phyloP scores from a whole-genome alignment of 2,113 vertebrate species.

The Percina caprodes region DNA sequence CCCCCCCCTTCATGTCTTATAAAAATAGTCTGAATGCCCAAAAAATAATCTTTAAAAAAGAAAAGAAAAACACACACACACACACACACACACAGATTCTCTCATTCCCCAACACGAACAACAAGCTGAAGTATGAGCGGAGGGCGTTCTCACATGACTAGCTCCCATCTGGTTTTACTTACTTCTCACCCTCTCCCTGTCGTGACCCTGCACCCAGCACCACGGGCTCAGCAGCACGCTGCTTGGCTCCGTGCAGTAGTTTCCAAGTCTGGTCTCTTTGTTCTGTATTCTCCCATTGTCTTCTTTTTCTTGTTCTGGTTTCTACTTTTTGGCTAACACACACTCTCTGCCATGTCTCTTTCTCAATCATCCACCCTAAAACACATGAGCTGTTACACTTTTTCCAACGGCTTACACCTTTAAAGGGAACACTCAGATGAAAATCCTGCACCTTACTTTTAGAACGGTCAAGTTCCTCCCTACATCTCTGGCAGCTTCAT shows the following conservation, averaged over 20 bases:
- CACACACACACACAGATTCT: neutral
- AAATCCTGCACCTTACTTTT: too few species aligned
- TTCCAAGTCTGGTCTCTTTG: neutral
- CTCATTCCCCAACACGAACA: slow-evolving; percentile 42
- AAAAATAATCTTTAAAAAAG: too few species aligned
- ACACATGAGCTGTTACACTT: neutral
- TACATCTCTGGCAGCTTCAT: too few species aligned
- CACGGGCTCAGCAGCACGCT: neutral
- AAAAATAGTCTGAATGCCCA: too few species aligned
- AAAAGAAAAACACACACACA: neutral
- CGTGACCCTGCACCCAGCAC: slow-evolving; percentile 41
- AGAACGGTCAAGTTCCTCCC: too few species aligned
- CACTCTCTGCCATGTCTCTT: neutral
- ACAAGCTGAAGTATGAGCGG: slow-evolving; percentile 30
- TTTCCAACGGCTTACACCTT: too few species aligned
- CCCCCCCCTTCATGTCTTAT: too few species aligned
- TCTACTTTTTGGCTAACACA: neutral
- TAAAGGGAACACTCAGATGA: too few species aligned
- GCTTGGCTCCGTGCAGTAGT: neutral
- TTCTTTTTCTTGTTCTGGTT: neutral
- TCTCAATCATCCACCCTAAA: neutral
- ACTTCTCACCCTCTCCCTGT: slow-evolving; percentile 36
- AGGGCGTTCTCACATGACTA: slow-evolving; percentile 20
- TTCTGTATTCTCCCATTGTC: neutral
- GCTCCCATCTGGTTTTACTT: slow-evolving; percentile 73